phyloP scores from a whole-genome alignment of 2,797 vertebrate genomes.

The Coccyzus lansbergi region DNA sequence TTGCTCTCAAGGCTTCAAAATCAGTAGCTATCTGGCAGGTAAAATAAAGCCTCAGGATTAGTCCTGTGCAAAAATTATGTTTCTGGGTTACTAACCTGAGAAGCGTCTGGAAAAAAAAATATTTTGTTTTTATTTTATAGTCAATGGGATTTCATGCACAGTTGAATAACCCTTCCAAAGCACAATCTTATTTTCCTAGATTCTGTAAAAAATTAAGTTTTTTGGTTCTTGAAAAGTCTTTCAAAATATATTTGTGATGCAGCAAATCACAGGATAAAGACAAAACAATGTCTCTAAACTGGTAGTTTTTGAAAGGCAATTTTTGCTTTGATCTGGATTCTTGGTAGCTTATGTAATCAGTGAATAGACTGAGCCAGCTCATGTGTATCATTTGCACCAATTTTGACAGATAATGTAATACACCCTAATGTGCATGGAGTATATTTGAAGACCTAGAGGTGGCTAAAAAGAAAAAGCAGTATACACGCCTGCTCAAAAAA shows the following conservation, averaged over 20 bases:
- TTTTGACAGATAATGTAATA: not conserved
- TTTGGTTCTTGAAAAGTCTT: constrained; percentile 5
- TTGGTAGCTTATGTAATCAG: not conserved
- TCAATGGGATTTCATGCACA: not conserved
- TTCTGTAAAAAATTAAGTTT: not conserved
- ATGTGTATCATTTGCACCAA: not conserved
- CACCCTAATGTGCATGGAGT: not conserved
- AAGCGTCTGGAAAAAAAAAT: not conserved
- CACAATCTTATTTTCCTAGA: not conserved
- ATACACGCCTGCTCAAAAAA: not conserved
- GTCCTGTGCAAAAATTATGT: not conserved
- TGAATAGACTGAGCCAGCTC: not conserved
- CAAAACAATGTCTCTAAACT: not conserved
- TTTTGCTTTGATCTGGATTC: constrained; percentile 40
- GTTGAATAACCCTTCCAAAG: not conserved
- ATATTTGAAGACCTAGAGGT: not conserved
- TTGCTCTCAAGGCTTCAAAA: not conserved
- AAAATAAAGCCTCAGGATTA: not conserved
- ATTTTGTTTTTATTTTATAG: not conserved
- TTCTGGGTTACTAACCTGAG: constrained; percentile 8
- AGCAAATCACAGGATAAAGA: not conserved
- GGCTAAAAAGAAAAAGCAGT: not conserved
- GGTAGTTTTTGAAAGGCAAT: not conserved
- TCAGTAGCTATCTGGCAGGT: constrained; percentile 1
- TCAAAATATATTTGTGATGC: not conserved